Evolutionary conservation across 2,113 vertebrate species (phyloP).

Genomic region (Callaeas wilsoni): DNA sequence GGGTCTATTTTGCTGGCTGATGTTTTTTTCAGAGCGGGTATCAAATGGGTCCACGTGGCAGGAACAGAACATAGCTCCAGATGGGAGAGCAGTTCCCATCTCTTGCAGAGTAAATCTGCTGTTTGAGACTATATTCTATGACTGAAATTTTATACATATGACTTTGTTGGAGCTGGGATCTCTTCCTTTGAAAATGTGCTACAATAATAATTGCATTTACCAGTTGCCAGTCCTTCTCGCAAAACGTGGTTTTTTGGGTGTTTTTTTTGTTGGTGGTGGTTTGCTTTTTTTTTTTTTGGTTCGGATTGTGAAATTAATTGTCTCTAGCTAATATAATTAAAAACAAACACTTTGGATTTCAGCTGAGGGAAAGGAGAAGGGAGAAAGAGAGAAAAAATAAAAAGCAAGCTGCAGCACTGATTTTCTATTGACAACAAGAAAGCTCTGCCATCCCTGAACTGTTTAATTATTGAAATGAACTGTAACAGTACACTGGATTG

Average conservation of each 20-base stretch:
- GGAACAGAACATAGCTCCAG: constrained; percentile 60
- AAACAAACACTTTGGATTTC: constrained; percentile 70
- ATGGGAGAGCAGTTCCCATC: constrained; percentile 66
- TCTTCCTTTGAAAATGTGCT: constrained; percentile 66
- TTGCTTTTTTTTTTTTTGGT: constrained; percentile 4
- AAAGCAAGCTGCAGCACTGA: constrained; percentile 51
- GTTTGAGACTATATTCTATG: constrained; percentile 62
- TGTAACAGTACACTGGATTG: constrained; percentile 76
- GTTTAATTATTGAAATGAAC: constrained; percentile 89
- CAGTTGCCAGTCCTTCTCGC: constrained; percentile 65
- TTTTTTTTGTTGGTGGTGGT: too few relatives aligned
- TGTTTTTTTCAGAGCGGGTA: neutral
- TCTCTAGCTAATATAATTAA: constrained; percentile 76
- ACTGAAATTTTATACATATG: constrained; percentile 77
- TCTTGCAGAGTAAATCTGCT: constrained; percentile 68
- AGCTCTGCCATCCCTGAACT: constrained; percentile 78
- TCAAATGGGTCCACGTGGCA: constrained; percentile 44
- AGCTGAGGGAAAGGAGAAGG: neutral
- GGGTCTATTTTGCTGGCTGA: constrained; percentile 35
- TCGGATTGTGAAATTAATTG: constrained; percentile 75
- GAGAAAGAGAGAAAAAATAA: neutral
- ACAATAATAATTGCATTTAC: constrained; percentile 71
- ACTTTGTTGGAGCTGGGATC: constrained; percentile 76
- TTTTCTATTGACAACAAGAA: constrained; percentile 74
- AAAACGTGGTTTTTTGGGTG: neutral